Percentiles rank a stretch among this genome's conserved stretches.
Evolutionary conservation across 1,140 invertebrate species (phyloP).

Genomic region (Steinernema feltiae): DNA sequence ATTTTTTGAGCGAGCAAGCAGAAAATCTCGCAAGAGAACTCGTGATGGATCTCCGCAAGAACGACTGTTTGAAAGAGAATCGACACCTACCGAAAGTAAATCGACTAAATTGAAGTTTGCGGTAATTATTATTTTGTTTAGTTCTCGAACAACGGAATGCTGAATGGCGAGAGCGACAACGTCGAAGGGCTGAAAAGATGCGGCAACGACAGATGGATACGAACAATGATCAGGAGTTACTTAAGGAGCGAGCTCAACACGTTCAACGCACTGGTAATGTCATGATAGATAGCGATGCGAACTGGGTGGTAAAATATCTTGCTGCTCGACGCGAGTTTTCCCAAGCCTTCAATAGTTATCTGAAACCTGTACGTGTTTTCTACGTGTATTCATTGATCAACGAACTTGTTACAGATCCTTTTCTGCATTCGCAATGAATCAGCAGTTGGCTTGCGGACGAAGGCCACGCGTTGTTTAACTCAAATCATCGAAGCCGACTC

Average conservation of each 20-base stretch:
- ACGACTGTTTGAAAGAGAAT: conserved; percentile 29
- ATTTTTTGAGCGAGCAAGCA: conserved; percentile 34
- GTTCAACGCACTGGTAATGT: conserved; percentile 63
- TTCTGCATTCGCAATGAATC: conserved; percentile 75
- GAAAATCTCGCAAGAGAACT: conserved; percentile 21
- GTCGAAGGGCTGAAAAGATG: conserved; percentile 40
- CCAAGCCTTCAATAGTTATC: conserved; percentile 89
- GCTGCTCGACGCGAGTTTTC: conserved; percentile 92
- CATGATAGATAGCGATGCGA: conserved; percentile 57
- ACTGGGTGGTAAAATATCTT: conserved; percentile 69
- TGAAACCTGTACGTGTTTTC: conserved; percentile 74
- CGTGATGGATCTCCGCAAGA: conserved; percentile 26
- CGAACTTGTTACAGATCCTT: conserved; percentile 41
- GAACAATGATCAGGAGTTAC: conserved; percentile 31
- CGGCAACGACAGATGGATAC: conserved; percentile 37
- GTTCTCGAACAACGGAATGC: conserved; percentile 48
- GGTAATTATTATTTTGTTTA: conserved; percentile 26
- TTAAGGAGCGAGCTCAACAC: conserved; percentile 39
- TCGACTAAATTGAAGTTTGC: background rate
- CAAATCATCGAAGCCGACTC: conserved; percentile 97
- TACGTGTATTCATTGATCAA: too few relatives aligned
- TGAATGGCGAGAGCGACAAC: conserved; percentile 50
- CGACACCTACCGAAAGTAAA: conserved; percentile 16
- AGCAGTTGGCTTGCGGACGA: conserved; percentile 89
- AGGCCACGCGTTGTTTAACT: conserved; percentile 96